Evolutionary conservation across 2,888 invertebrate genomes (phyloP), one percentile per base, ranked within the genome.

Genomic region (Horisme vitalbata): DNA sequence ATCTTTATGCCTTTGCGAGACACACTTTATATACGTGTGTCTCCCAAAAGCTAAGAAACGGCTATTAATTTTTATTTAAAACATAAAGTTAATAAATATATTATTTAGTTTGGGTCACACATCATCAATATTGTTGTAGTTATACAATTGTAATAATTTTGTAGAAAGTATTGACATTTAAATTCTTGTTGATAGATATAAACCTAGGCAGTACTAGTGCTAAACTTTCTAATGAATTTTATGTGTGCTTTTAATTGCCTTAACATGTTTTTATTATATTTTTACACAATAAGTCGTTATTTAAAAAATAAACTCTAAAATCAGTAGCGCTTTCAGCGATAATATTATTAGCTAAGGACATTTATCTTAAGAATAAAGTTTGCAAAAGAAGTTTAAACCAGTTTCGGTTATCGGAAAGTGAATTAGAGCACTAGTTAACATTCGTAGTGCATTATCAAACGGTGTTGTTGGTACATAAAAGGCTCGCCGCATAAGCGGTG

Each of bases 151-250:
- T 44, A 11, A 18, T 51, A 51, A 44, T 54, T 46, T 48, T 34
- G 38, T 54, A 55, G 50, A 59, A 54, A 35, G 55, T 47, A 37
- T 34, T 47, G 50, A 52, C 61, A 59, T 57, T 50, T 60, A 52
- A 46, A 48, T 52, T 52, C 52, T 43, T 52, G 48, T 47, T 41
- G 18, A 32, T 26, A 37, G 18, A 30, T n/a, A 33, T 8, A 13
- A 31, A n/a, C n/a, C n/a, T n/a, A n/a, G n/a, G n/a, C n/a, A n/a
- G n/a, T n/a, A n/a, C n/a, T n/a, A n/a, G n/a, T n/a, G n/a, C n/a
- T 10, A 31, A 18, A 12, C 43, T 44, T 48, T 39, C 48, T 44
- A 48, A 30, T 33, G 33, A 27, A 28, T 21, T 32, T 14, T 41
- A 21, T 41, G 12, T 10, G n/a, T 10, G 12, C 18, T 13, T 37